These are phyloP conservation scores for Parambassis ranga DNA, from an alignment of 2,797 vertebrate species.

Conservation along the genomic window DNA sequence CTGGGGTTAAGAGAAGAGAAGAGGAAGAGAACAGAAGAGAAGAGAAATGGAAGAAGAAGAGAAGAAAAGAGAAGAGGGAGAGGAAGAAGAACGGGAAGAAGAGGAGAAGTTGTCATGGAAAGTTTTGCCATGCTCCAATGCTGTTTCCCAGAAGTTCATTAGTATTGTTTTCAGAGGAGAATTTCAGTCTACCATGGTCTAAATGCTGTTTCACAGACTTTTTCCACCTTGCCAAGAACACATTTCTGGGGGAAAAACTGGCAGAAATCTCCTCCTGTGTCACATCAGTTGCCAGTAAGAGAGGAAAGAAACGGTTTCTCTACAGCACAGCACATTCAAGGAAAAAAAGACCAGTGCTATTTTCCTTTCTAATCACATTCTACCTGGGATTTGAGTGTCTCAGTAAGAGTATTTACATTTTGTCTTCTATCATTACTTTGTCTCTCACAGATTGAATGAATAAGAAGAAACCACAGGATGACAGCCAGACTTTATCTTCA, in stretches of 20 bases:
- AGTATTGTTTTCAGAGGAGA: conserved; percentile 45
- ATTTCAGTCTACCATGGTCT: conserved; percentile 6
- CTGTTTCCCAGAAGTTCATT: conserved; percentile 26
- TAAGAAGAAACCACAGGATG: conserved; percentile 17
- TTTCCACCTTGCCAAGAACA: conserved; percentile 35
- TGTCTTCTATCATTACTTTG: conserved; percentile 20
- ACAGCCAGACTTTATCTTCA: conserved; percentile 24
- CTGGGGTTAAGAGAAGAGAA: background rate
- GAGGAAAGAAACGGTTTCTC: conserved; percentile 18
- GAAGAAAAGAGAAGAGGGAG: background rate
- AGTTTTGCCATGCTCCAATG: conserved; percentile 22
- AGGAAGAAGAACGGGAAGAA: no score
- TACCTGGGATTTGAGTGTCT: conserved; percentile 10
- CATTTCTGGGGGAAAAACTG: conserved; percentile 33
- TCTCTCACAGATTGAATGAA: conserved; percentile 16
- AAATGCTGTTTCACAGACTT: conserved; percentile 34
- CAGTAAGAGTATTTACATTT: conserved; percentile 17
- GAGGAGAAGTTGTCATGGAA: background rate
- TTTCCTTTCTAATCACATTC: conserved; percentile 13
- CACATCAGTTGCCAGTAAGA: conserved; percentile 22
- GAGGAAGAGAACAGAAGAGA: background rate
- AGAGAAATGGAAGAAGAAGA: background rate
- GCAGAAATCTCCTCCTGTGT: conserved; percentile 29
- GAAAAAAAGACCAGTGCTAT: background rate
- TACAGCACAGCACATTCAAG: conserved; percentile 13